Evolutionary conservation across 2,888 invertebrate species (phyloP).

Genomic region (Laothoe populi): DNA sequence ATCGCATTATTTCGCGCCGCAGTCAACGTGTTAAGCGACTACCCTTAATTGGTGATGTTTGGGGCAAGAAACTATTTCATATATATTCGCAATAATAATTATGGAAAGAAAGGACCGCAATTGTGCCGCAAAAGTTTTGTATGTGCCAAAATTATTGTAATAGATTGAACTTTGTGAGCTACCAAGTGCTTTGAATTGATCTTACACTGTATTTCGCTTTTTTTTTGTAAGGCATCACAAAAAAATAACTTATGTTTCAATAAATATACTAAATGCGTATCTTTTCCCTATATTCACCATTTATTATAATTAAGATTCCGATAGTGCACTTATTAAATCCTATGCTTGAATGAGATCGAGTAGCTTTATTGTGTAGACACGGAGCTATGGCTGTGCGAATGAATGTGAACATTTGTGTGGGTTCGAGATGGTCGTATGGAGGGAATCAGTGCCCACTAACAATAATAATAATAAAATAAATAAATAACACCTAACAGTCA

Average conservation of each 20-base stretch:
- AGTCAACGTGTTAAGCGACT: too few species aligned
- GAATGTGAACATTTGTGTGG: slow-evolving; percentile 1
- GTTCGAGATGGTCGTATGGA: slow-evolving; percentile 1
- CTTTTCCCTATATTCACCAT: slow-evolving; percentile 37
- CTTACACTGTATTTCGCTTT: too few species aligned
- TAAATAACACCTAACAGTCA: too few species aligned
- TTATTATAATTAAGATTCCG: slow-evolving; percentile 55
- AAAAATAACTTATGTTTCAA: neutral
- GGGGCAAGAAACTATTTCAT: too few species aligned
- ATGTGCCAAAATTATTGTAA: slow-evolving; percentile 17
- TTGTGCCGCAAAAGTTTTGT: neutral
- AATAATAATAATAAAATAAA: neutral
- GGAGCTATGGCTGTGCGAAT: slow-evolving; percentile 11
- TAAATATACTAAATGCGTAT: slow-evolving; percentile 34
- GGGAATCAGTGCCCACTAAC: neutral
- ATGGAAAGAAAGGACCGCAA: neutral
- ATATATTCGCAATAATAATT: neutral
- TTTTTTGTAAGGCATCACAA: too few species aligned
- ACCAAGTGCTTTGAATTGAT: neutral
- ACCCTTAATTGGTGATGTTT: too few species aligned
- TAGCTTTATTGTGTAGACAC: slow-evolving; percentile 18
- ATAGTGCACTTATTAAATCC: slow-evolving; percentile 71
- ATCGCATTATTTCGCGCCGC: too few species aligned
- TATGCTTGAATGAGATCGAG: slow-evolving; percentile 17
- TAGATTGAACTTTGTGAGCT: neutral